Percentiles rank a stretch among this genome's conserved stretches.
Conservation (phyloP, 1,140 invertebrate species). For the Temnothorax nylanderi region DNA sequence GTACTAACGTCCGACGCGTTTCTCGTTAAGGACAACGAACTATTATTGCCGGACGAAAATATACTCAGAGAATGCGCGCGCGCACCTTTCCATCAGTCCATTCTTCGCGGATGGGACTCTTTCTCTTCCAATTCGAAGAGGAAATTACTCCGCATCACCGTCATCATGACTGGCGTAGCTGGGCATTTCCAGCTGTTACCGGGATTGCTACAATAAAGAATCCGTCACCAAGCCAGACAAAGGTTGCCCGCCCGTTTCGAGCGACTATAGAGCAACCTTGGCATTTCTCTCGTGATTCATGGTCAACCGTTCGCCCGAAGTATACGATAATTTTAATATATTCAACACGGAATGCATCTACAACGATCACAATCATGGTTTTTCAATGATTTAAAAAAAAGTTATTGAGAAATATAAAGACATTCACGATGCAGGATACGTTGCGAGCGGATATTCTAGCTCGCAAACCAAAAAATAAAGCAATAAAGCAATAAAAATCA, state of each 20-base stretch:
- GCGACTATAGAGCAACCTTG: background rate
- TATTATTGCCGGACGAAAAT: conserved; percentile 39
- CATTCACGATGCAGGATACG: background rate
- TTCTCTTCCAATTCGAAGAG: background rate
- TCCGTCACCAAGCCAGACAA: background rate
- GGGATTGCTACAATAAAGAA: background rate
- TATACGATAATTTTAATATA: conserved; percentile 9
- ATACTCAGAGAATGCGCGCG: background rate
- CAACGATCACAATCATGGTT: no score
- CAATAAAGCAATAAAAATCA: background rate
- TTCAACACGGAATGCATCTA: background rate
- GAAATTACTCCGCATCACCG: conserved; percentile 32
- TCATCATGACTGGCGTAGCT: conserved; percentile 5
- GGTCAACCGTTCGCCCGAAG: no score
- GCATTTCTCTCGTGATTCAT: conserved; percentile 17
- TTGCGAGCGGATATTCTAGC: no score
- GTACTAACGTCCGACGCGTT: background rate
- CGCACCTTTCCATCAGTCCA: background rate
- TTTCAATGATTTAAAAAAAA: background rate
- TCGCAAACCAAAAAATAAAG: background rate
- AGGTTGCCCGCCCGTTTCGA: background rate
- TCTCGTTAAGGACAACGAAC: conserved; percentile 29
- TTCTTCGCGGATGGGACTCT: background rate
- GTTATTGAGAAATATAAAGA: background rate
- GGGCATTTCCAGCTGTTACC: conserved; percentile 24